Evolutionary conservation across 2,797 vertebrate species (phyloP), one percentile per base, ranked within the genome.

Genomic region (Lutjanus campechanus): DNA sequence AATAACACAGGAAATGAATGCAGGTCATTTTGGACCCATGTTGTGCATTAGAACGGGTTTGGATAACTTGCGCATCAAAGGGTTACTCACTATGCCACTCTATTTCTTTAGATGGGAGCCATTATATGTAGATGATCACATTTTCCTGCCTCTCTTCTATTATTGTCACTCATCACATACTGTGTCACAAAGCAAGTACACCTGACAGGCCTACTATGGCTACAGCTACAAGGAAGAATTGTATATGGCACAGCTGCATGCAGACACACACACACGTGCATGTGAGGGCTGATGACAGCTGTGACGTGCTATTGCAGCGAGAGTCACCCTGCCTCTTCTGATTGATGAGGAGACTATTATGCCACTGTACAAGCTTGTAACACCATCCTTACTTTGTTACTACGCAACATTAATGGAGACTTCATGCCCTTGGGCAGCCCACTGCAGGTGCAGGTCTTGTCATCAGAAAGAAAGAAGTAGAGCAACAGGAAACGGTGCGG

Each of bases 281-380:
- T 20, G 13, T 8, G 11, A 58, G 36, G 49, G 43, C 67, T 47
- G 41, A 51, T 63, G 69, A 51, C 65, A 69, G 19, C 19, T 43
- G 10, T 75, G 47, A 56, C 61, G 36, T 40, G 76, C 25, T 19
- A 5, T 22, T 66, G 25, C 71, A 46, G 41, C 13, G 63, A 62
- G 54, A 63, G 71, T 43, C 69, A 55, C 16, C 22, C 41, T 58
- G 55, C 40, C n/a, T 69, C 50, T 47, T 51, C 8, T 82, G 58
- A 82, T 68, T 66, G 77, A 87, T 82, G 47, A 82, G 56, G 44
- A 74, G 53, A 56, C 62, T 61, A 76, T 65, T 78, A 55, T 73
- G 59, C 20, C 29, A 55, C 60, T 68, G 43, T 29, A 79, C 50
- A 5, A 29, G 43, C 73, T 73, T 44, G 6, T 50, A 51, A 74